Base-by-base conservation (phyloP, 2,888 invertebrate genomes). In the Papilio elwesi region DNA sequence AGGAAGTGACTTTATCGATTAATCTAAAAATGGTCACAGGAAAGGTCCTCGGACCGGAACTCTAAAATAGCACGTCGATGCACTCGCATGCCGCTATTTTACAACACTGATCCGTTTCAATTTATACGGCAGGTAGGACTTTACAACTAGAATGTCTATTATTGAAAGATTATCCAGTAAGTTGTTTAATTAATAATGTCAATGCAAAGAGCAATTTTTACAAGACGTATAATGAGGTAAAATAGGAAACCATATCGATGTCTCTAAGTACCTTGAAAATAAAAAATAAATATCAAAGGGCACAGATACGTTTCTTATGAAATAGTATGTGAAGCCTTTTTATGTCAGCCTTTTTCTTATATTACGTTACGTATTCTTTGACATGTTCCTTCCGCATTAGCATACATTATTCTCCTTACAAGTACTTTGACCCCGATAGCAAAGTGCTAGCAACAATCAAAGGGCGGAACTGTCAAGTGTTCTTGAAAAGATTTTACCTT, bases 11-110 rank as follows among this genome's bases (percentile, higher is more conserved):
- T 62, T 64, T 65, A 59, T 68, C 11, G 36, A 68, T 49, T 68
- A 59, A n/a, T 26, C 57, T 26, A 59, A 59, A 68, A 57, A 68
- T 49, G 59, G 68, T 7, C 47, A 43, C 59, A 68, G 59, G 68
- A 49, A 47, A 68, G 48, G 48, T 15, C n/a, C 51, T 5, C 36
- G 57, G 36, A 48, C 59, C 68, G 48, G 36, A 57, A 57, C 13
- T 57, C 26, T 68, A 57, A 57, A 57, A 57, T 57, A 59, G 49
- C 15, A 26, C 36, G 12, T 48, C 16, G 55, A 48, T 49, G 36
- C 65, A 43, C 43, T 62, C 43, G 59, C 10, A 62, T 62, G 59
- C 59, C n/a, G 8, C n/a, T 43, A 62, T 57, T 13, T 36, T 15
- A 15, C 9, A 7, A 7, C 15, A 26, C 26, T 26, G 26, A 26